Base-by-base conservation (phyloP, 2,113 vertebrate genomes). In the Daubentonia madagascariensis region DNA sequence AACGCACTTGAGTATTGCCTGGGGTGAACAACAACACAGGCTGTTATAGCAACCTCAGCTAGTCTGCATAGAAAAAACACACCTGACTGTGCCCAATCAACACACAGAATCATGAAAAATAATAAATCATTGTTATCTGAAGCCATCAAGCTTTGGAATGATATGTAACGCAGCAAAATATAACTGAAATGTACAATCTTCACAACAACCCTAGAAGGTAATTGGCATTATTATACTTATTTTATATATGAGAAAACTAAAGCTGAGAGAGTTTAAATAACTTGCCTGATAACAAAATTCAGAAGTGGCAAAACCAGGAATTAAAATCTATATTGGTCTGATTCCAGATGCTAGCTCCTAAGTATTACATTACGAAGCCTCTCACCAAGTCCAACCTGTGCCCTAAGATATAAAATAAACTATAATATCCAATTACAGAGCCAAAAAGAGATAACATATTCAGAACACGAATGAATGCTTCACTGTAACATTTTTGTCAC, bases 121-220 rank as follows among this genome's bases (percentile, higher is more conserved):
- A 90, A 70, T 52, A 81, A 65, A 61, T 75, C 37, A 22, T 70
- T 57, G 32, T 76, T 61, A 11, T 70, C 45, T 30, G 86, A 83
- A 88, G 40, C n/a, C 35, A 87, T 65, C 73, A 97, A 85, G n/a
- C n/a, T 91, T 83, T 91, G 61, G 25, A 45, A 91, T 83, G 14
- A 83, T 45, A 70, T 7, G 40, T 76, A 86, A 83, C 25, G 37
- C 13, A 93, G 20, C 61, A 80, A 68, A 22, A 83, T 50, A 28
- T 45, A 75, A 86, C 40, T 73, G 48, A 95, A 92, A 93, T 30
- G 50, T 40, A 57, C 30, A 88, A 68, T 80, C 37, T 84, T 92
- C 37, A 65, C 37, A 89, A 83, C 75, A 72, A 67, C 32, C 13
- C 85, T 72, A 8, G 78, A 48, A 89, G 11, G 3, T 43, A 70